These are phyloP conservation scores for Clupea harengus DNA, from an alignment of 2,113 vertebrate species.

Conservation along the genomic window DNA sequence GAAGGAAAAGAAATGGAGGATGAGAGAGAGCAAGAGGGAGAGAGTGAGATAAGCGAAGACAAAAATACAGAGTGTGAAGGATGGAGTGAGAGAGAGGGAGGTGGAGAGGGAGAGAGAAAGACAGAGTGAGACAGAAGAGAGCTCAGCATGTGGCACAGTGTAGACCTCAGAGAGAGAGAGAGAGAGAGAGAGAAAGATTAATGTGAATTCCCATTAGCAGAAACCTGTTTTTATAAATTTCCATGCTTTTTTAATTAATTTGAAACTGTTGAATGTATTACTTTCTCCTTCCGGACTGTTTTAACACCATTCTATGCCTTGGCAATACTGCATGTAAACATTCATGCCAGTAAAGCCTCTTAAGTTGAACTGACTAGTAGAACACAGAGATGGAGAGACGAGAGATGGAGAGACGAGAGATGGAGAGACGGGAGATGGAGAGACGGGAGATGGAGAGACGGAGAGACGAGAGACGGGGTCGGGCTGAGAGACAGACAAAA, in stretches of 20 bases:
- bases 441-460: background rate
- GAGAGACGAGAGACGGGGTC: background rate
- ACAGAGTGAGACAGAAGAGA: background rate
- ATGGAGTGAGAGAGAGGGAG: slow-evolving; percentile 58
- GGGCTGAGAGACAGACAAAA: slow-evolving; percentile 36
- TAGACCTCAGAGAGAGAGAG: background rate
- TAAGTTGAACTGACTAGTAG: background rate
- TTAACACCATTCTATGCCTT: background rate
- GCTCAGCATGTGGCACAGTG: background rate
- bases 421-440: background rate
- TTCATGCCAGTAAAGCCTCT: background rate
- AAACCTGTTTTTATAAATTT: background rate
- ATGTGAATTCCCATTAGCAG: background rate
- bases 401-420: background rate
- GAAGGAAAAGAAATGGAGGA: background rate
- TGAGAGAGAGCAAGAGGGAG: background rate
- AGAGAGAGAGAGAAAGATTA: background rate
- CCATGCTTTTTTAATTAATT: background rate
- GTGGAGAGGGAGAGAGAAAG: slow-evolving; percentile 33
- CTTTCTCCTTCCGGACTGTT: background rate
- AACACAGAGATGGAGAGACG: background rate
- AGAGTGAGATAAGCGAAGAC: slow-evolving; percentile 24
- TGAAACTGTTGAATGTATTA: background rate
- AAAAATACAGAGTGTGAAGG: slow-evolving; percentile 10
- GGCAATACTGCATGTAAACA: background rate